Evolutionary conservation across 2,888 invertebrate genomes (phyloP), one percentile per base, ranked within the genome.

Genomic region (Drosophila mettleri): DNA sequence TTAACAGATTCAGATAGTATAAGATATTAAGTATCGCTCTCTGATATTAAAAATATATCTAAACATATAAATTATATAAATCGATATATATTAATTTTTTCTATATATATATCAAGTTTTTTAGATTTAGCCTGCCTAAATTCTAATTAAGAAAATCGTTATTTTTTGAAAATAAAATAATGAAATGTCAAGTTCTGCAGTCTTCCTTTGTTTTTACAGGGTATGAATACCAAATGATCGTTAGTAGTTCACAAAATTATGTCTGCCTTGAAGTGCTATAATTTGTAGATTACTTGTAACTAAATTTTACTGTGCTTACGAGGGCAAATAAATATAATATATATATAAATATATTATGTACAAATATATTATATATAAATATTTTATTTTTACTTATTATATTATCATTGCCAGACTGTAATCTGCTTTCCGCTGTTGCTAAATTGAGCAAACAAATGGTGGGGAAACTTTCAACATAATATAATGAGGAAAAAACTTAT

Each of bases 261-360:
- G 18, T n/a, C 45, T 59, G 33, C 38, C 43, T 52, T 22, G 14
- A 36, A 34, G 45, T 39, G 59, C 31, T 24, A 2, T 20, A 29
- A 45, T 27, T 72, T 53, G 33, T 67, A 34, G 52, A 43, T 73
- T 55, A 64, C 20, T 39, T 29, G 34, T 20, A 34, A 51, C 27
- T 38, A n/a, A 39, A 36, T 18, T 27, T 33, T n/a, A 43, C 41
- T n/a, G 14, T 8, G n/a, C n/a, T 14, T 41, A 9, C 18, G 29
- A 29, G 14, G 2, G 22, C 16, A 18, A 12, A 22, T 27, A 24
- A 34, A 34, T 27, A 20, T 8, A 33, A 34, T 18, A 27, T 36
- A 36, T 43, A 22, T 39, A 39, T 5, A 22, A 16, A 0, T 33
- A 24, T 36, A 14, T 7, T 12, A 16, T 16, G 22, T 29, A 31